Evolutionary conservation across 2,888 invertebrate genomes (phyloP).

Genomic region (Lysandra coridon): DNA sequence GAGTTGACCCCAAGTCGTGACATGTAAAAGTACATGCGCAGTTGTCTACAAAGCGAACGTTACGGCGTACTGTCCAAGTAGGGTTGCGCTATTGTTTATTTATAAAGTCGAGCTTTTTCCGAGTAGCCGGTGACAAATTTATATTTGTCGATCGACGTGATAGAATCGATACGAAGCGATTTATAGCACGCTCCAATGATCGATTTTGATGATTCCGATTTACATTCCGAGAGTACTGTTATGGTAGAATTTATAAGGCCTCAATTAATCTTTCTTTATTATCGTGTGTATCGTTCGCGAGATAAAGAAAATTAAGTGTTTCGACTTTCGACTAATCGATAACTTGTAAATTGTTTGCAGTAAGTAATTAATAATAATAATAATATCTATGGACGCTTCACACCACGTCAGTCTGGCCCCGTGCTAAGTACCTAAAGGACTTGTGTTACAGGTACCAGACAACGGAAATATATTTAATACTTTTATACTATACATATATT

Average conservation of each 20-base stretch:
- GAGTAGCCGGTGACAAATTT: constrained; percentile 74
- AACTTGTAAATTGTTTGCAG: constrained; percentile 2
- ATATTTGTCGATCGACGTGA: constrained; percentile 77
- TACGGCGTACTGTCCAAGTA: constrained; percentile 65
- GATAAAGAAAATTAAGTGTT: constrained; percentile 21
- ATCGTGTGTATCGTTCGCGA: not conserved
- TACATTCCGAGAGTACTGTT: constrained; percentile 55
- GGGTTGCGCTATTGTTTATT: constrained; percentile 75
- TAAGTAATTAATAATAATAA: not conserved
- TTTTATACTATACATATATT: too few relatives aligned
- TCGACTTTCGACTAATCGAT: constrained; percentile 13
- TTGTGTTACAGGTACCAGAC: too few relatives aligned
- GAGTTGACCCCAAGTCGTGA: not conserved
- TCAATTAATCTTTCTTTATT: not conserved
- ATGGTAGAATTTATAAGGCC: not conserved
- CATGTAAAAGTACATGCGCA: constrained; percentile 55
- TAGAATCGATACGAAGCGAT: constrained; percentile 74
- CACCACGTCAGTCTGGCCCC: too few relatives aligned
- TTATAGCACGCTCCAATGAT: constrained; percentile 72
- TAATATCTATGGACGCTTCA: too few relatives aligned
- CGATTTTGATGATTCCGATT: constrained; percentile 71
- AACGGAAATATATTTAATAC: too few relatives aligned
- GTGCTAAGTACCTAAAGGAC: too few relatives aligned
- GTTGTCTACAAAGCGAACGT: constrained; percentile 67
- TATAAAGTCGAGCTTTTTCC: constrained; percentile 74